Evolutionary conservation across 2,888 invertebrate species (phyloP).

Genomic region (Thymelicus sylvestris): DNA sequence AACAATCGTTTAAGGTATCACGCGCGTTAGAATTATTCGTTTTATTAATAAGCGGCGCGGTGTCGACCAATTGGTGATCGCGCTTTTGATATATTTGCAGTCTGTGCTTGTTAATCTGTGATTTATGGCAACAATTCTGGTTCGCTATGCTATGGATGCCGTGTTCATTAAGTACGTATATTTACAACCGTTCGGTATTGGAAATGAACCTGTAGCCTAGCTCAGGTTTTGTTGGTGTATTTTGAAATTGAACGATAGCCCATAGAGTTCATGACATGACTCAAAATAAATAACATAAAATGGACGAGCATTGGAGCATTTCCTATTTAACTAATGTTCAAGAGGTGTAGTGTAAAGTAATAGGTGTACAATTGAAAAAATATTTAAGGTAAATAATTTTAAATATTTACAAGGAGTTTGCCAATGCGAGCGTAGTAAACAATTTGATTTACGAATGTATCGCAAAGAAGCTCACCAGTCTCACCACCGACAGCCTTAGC

Average conservation of each 20-base stretch:
- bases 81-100: constrained; percentile 12
- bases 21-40: constrained; percentile 33
- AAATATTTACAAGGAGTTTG: constrained; percentile 5
- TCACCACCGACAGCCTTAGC: constrained; percentile 4
- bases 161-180: background rate
- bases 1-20: constrained; percentile 41
- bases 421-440: constrained; percentile 20
- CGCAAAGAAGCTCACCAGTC: constrained; percentile 15
- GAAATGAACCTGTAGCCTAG: too few relatives aligned
- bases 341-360: too few relatives aligned
- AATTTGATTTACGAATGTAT: constrained; percentile 32
- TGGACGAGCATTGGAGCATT: too few relatives aligned
- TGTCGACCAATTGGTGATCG: constrained; percentile 29
- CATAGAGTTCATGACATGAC: too few relatives aligned
- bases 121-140: background rate
- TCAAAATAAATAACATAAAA: too few relatives aligned
- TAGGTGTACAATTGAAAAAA: background rate
- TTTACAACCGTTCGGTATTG: background rate
- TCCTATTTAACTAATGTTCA: too few relatives aligned
- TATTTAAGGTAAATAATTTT: constrained; percentile 17
- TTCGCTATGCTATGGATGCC: background rate
- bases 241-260: background rate
- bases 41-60: constrained; percentile 32
- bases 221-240: too few relatives aligned
- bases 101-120: constrained; percentile 8